Percentiles rank a stretch among this genome's conserved stretches.
Conservation (phyloP, 1,140 invertebrate species). For the Musca domestica region DNA sequence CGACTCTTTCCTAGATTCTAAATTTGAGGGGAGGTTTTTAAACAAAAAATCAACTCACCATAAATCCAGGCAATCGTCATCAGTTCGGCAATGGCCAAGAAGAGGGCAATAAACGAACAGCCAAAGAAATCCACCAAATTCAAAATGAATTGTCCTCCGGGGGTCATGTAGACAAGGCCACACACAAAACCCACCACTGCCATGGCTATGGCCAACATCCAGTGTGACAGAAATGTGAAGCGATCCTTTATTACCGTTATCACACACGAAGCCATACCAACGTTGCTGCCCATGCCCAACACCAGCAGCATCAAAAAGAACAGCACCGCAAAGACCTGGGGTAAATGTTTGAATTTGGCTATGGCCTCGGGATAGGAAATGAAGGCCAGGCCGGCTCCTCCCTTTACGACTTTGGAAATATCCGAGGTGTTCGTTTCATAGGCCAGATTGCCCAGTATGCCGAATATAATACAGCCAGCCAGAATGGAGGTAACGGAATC, state of each 20-base stretch:
- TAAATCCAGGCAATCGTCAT: conserved; percentile 74
- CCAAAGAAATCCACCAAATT: conserved; percentile 83
- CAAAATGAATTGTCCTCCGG: conserved; percentile 83
- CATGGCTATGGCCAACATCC: conserved; percentile 61
- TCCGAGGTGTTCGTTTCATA: conserved; percentile 60
- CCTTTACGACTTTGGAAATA: conserved; percentile 57
- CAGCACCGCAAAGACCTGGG: conserved; percentile 80
- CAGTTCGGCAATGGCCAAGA: conserved; percentile 72
- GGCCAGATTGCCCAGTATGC: conserved; percentile 75
- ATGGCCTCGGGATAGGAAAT: conserved; percentile 89
- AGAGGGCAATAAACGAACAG: conserved; percentile 74
- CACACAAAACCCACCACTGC: conserved; percentile 65
- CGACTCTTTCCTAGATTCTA: no score
- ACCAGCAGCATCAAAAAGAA: conserved; percentile 89
- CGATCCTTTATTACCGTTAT: conserved; percentile 70
- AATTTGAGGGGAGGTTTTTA: no score
- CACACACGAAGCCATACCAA: conserved; percentile 66
- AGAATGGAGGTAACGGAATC: conserved; percentile 82
- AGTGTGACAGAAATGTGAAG: conserved; percentile 63
- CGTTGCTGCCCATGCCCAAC: conserved; percentile 61
- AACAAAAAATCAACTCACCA: no score
- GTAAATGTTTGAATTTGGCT: conserved; percentile 72
- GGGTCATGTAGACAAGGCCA: conserved; percentile 74
- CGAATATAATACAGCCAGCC: conserved; percentile 84
- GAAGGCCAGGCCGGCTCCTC: conserved; percentile 67